Evolutionary conservation across 2,888 invertebrate genomes (phyloP), one percentile per base, ranked within the genome.

Genomic region (Ecliptopera silaceata): DNA sequence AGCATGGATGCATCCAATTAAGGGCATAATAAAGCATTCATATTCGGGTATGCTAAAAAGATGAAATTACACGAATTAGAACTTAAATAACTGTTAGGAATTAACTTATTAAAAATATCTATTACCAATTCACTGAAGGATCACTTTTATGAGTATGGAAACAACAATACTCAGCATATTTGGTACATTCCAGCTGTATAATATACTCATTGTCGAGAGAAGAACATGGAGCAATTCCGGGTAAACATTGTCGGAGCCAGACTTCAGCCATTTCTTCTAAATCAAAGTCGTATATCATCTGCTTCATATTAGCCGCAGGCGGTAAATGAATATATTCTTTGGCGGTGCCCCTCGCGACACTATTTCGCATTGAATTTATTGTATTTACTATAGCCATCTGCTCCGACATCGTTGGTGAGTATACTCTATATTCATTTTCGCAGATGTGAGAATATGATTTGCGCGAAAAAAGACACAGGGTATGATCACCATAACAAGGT

Each of bases 401-500:
- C 61, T 84, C 79, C 11, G 72, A 34, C 58, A 76, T 73, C 31
- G 66, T 75, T 4, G 86, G 86, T 26, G 59, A 64, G 1, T 48
- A 48, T 1, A 89, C 83, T 52, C 22, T 64, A 56, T 87, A 89
- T 2, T 60, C 64, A 6, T 54, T 56, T 10, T 72, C 72, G 63
- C 90, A 91, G 61, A 86, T 68, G 48, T 66, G 70, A n/a, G 88
- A 80, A 55, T 74, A 57, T 0, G 11, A 48, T 32, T 70, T 69
- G 5, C 70, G 65, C 15, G 79, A 56, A 54, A 86, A 91, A 4
- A 88, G 65, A 64, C 90, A 91, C n/a, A 89, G 77, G 1, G 85
- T 88, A 63, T 91, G 89, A 65, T 91, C 90, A 5, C 84, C 88
- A 59, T 79, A 90, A 54, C 90, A 91, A 8, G 90, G 90, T 38